Conservation (phyloP, 2,888 invertebrate species). For the Sipunculus nudus region DNA sequence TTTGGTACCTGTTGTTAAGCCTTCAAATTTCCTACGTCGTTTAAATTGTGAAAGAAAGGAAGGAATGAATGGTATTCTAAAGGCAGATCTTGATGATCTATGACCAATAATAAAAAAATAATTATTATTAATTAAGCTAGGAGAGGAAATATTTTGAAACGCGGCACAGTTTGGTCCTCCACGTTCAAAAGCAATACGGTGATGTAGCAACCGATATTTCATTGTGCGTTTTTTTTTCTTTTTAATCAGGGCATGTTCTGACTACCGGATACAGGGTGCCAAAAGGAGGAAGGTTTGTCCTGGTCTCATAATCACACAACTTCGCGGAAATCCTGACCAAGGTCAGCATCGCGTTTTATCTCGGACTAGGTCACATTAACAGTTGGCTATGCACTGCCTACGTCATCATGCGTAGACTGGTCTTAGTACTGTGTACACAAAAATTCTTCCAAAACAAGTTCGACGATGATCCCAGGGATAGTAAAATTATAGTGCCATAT, state of each 20-base stretch:
- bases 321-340: constrained; percentile 82
- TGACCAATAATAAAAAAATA: no score
- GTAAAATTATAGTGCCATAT: constrained; percentile 32
- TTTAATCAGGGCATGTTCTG: constrained; percentile 71
- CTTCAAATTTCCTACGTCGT: no score
- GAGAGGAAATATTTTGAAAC: no score
- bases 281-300: constrained; percentile 79
- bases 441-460: constrained; percentile 26
- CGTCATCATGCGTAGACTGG: constrained; percentile 19
- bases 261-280: constrained; percentile 81
- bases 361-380: constrained; percentile 75
- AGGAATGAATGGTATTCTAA: no score
- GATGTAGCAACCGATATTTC: no score
- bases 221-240: no score
- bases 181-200: no score
- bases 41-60: no score
- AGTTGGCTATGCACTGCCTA: constrained; percentile 71
- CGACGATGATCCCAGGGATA: constrained; percentile 23
- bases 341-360: constrained; percentile 73
- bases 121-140: no score
- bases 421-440: constrained; percentile 23
- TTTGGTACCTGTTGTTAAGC: no score
- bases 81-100: no score
- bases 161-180: no score
- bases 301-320: constrained; percentile 85